Evolutionary conservation across 2,888 invertebrate genomes (phyloP).

Genomic region (Aspidapion aeneum): DNA sequence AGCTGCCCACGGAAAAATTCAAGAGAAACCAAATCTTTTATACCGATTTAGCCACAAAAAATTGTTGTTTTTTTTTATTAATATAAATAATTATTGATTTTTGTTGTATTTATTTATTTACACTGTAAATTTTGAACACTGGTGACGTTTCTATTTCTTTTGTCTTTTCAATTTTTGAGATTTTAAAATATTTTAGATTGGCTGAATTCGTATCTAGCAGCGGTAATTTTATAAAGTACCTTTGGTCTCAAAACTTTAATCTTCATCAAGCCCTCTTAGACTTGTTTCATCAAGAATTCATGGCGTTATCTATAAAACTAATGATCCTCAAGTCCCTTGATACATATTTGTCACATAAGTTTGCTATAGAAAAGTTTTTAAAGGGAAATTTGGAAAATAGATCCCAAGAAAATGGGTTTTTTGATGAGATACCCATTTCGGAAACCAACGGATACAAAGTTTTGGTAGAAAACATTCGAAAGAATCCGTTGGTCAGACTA

Average conservation of each 20-base stretch:
- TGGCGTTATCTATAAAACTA: constrained; percentile 87
- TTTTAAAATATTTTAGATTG: constrained; percentile 57
- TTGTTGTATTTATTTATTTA: no score
- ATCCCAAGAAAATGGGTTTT: constrained; percentile 42
- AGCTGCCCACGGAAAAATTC: no score
- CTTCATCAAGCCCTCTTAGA: constrained; percentile 68
- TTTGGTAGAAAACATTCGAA: constrained; percentile 57
- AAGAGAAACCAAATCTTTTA: no score
- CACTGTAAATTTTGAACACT: no score
- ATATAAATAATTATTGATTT: no score
- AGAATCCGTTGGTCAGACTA: constrained; percentile 68
- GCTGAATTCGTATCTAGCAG: constrained; percentile 70
- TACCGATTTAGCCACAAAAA: no score
- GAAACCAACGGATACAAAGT: constrained; percentile 67
- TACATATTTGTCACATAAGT: constrained; percentile 65
- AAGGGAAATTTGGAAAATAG: constrained; percentile 30
- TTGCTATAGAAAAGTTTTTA: constrained; percentile 62
- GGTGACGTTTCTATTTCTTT: no score
- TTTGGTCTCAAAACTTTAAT: constrained; percentile 54
- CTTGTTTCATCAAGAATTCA: constrained; percentile 79
- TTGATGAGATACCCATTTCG: constrained; percentile 47
- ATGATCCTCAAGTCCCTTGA: constrained; percentile 84
- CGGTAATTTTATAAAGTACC: constrained; percentile 56
- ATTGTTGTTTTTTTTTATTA: no score
- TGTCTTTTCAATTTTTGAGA: no score